Evolutionary conservation across 1,140 invertebrate species (phyloP), one percentile per base, ranked within the genome.

Genomic region (Zaprionus lachaisei): DNA sequence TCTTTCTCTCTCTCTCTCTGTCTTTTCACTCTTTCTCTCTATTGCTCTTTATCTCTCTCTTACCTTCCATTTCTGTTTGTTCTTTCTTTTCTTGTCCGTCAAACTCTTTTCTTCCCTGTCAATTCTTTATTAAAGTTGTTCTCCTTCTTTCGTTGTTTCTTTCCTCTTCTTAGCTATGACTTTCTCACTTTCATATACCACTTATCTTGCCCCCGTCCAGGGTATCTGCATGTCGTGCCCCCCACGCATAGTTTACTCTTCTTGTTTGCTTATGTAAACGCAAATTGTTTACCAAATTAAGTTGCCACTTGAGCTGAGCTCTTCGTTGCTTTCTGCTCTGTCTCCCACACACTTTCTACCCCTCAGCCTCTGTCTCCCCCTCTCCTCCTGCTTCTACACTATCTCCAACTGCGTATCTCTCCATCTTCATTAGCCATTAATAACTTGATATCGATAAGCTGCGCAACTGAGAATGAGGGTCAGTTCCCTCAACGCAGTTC

Each of bases 381-480:
- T 47, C 22, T 3, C 5, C 14, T 1, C 44, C 31, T 12, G n/a
- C 22, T 31, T 2, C 28, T 31, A 0, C 24, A 14, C 5, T 14
- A 11, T 1, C 20, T 26, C 24, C 22, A 15, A 12, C 26, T 56
- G 17, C 31, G 31, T 37, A 34, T 34, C n/a, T 17, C 51, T 26
- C n/a, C 31, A 49, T 58, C 55, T 84, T 80, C 81, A 87, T 87
- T 89, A 89, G 81, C 79, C 85, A 90, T 90, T 90, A 90, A 90
- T 90, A 89, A 84, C 85, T 84, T 84, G 85, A 84, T 89, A 89
- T 89, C 84, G 84, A 89, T 89, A 72, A 74, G 81, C 69, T 62
- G 37, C 51, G 9, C 66, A 47, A 34, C 47, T 63, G 70, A 55
- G 34, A 58, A 62, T 70, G 57, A 34, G 49, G 75, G 44, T 56